phyloP scores from a whole-genome alignment of 1,140 invertebrate genomes.

The Mamestra configurata region DNA sequence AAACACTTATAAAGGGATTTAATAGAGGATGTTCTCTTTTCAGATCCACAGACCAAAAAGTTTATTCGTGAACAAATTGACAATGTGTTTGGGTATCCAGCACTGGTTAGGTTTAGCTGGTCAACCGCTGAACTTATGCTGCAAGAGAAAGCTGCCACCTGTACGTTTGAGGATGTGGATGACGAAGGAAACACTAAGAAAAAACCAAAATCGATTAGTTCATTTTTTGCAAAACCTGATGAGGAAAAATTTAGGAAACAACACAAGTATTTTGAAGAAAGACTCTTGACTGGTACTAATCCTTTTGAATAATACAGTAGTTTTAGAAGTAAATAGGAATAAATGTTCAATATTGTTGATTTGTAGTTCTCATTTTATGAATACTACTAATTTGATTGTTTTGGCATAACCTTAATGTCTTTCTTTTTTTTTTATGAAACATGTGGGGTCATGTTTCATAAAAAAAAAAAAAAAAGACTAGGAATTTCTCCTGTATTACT shows the following conservation, averaged over 20 bases:
- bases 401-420: no score
- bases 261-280: slow-evolving; percentile 89
- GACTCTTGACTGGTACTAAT: slow-evolving; percentile 83
- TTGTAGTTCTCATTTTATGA: slow-evolving; percentile 1
- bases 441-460: no score
- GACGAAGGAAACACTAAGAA: slow-evolving; percentile 82
- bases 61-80: slow-evolving; percentile 96
- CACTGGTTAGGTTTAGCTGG: slow-evolving; percentile 99
- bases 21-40: slow-evolving; percentile 61
- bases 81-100: slow-evolving; percentile 97
- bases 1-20: neutral
- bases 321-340: slow-evolving; percentile 6
- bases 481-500: no score
- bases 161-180: slow-evolving; percentile 92
- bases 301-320: slow-evolving; percentile 76
- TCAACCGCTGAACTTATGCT: slow-evolving; percentile 96
- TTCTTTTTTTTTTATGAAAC: no score
- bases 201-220: slow-evolving; percentile 87
- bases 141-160: slow-evolving; percentile 91
- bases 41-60: slow-evolving; percentile 98
- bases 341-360: neutral
- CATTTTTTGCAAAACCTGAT: slow-evolving; percentile 88
- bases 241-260: slow-evolving; percentile 81
- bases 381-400: no score
- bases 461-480: no score